Conservation (phyloP, 1,140 invertebrate species). For the Samia ricini region DNA sequence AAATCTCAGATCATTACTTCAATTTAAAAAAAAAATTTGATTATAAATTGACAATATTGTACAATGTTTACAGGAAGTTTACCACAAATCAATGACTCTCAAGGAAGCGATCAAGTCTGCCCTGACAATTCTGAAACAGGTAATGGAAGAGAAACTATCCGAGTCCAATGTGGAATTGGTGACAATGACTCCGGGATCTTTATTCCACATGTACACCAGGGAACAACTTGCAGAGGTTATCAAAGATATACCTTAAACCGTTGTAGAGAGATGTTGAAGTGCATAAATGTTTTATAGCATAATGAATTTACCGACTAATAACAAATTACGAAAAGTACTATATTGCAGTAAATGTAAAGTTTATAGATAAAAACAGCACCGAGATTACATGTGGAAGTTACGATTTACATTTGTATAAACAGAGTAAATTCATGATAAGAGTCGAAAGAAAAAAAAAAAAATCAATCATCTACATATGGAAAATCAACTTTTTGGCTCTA, state of each 20-base stretch:
- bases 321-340: background rate
- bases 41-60: background rate
- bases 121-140: slow-evolving; percentile 98
- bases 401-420: background rate
- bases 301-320: background rate
- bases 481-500: too few relatives aligned
- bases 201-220: slow-evolving; percentile 95
- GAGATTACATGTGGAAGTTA: background rate
- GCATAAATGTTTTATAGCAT: background rate
- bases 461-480: too few relatives aligned
- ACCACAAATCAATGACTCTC: slow-evolving; percentile 92
- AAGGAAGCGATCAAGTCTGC: slow-evolving; percentile 95
- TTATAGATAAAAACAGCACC: background rate
- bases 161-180: slow-evolving; percentile 99
- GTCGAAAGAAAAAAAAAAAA: too few relatives aligned
- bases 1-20: too few relatives aligned
- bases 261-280: background rate
- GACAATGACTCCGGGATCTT: slow-evolving; percentile 88
- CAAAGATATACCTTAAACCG: slow-evolving; percentile 82
- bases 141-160: slow-evolving; percentile 99
- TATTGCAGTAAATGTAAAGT: background rate
- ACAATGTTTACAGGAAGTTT: slow-evolving; percentile 82
- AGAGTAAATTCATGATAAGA: background rate
- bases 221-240: slow-evolving; percentile 95
- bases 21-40: background rate